phyloP scores from a whole-genome alignment of 2,113 vertebrate genomes.

The Hippocampus comes region DNA sequence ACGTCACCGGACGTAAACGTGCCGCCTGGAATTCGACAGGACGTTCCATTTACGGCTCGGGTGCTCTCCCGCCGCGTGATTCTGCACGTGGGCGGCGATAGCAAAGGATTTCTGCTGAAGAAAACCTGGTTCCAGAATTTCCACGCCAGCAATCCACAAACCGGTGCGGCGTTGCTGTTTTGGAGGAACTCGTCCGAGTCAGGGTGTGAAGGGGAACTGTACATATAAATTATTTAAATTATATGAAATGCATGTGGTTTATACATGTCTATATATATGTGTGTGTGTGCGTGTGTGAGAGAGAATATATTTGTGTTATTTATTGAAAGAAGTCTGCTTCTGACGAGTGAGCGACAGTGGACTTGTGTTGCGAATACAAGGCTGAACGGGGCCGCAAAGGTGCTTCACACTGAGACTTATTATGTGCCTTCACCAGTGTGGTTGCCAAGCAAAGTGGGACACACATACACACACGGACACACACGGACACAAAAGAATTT shows the following conservation, averaged over 20 bases:
- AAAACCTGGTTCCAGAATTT: slow-evolving; percentile 43
- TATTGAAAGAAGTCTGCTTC: slow-evolving; percentile 82
- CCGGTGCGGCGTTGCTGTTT: slow-evolving; percentile 18
- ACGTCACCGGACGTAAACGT: slow-evolving; percentile 82
- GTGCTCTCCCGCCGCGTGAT: slow-evolving; percentile 22
- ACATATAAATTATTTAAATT: slow-evolving; percentile 99
- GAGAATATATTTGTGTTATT: slow-evolving; percentile 89
- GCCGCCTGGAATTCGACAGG: slow-evolving; percentile 26
- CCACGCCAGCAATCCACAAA: slow-evolving; percentile 21
- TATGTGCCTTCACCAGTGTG: slow-evolving; percentile 63
- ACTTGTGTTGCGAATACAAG: slow-evolving; percentile 45
- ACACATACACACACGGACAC: slow-evolving; percentile 12
- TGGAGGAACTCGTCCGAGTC: slow-evolving; percentile 27
- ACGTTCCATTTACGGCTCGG: slow-evolving; percentile 35
- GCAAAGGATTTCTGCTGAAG: slow-evolving; percentile 31
- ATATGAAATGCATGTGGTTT: slow-evolving; percentile 98
- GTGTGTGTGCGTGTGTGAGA: no score
- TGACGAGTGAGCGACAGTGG: slow-evolving; percentile 64
- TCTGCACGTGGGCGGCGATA: slow-evolving; percentile 7
- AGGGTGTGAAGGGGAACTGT: slow-evolving; percentile 48
- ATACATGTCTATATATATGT: slow-evolving; percentile 87
- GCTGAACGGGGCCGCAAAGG: slow-evolving; percentile 73
- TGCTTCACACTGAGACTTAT: slow-evolving; percentile 57
- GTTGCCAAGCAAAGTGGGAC: slow-evolving; percentile 30
- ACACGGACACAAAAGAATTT: neutral